phyloP scores from a whole-genome alignment of 2,888 invertebrate genomes.

The Yponomeuta evonymella region DNA sequence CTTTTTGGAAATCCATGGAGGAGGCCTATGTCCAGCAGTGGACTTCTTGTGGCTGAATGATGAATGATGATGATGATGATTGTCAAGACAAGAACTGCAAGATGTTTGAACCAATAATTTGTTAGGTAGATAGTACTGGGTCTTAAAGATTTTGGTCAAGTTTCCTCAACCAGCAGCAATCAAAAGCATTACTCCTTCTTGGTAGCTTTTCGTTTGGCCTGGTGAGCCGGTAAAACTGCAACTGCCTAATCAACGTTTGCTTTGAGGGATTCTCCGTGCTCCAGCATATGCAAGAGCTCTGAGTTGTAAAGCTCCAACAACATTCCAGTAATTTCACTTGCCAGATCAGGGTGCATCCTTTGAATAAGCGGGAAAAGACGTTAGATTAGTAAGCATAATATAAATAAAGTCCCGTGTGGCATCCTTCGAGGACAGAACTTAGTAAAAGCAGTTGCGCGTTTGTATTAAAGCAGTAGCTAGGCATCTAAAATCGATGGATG shows the following conservation, averaged over 20 bases:
- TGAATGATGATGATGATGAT: too few relatives aligned
- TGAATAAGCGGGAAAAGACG: conserved; percentile 97
- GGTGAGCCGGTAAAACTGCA: conserved; percentile 98
- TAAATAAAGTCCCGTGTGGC: too few relatives aligned
- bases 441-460: too few relatives aligned
- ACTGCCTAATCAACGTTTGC: conserved; percentile 99
- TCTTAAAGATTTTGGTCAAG: conserved; percentile 13
- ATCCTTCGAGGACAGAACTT: too few relatives aligned
- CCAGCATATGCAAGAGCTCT: conserved; percentile 97
- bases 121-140: conserved; percentile 33
- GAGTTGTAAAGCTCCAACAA: conserved; percentile 99
- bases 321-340: conserved; percentile 99
- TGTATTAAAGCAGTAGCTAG: too few relatives aligned
- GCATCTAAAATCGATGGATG: too few relatives aligned
- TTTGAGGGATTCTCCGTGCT: conserved; percentile 95
- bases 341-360: conserved; percentile 93
- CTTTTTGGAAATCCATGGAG: too few relatives aligned
- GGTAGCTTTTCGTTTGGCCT: conserved; percentile 90
- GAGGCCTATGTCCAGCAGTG: too few relatives aligned
- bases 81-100: conserved; percentile 12
- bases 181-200: conserved; percentile 62
- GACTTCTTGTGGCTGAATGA: too few relatives aligned
- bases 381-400: conserved; percentile 46
- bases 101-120: conserved; percentile 14
- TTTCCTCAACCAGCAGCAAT: conserved; percentile 3